Conservation (phyloP, 2,113 vertebrate genomes). For the Marmota flaviventris region DNA sequence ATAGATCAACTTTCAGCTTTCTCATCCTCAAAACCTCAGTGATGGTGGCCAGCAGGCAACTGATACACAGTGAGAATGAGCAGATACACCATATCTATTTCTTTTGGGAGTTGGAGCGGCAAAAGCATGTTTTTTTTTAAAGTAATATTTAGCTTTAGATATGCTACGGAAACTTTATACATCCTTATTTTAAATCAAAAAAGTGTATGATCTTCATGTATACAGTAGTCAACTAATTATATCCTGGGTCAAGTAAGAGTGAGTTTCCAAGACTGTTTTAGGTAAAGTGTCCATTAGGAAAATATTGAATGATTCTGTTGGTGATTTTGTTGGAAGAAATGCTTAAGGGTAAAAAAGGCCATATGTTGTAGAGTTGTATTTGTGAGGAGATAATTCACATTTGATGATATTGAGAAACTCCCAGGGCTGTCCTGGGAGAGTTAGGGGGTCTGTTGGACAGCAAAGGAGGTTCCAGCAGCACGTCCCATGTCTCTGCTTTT, state of each 20-base stretch:
- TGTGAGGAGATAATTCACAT: not conserved
- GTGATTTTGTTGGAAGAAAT: constrained; percentile 56
- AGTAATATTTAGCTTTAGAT: not conserved
- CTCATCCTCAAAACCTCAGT: no score
- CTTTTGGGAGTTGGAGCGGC: no score
- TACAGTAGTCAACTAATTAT: not conserved
- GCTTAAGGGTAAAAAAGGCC: not conserved
- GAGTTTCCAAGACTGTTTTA: not conserved
- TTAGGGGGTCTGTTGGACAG: not conserved
- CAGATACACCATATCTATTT: no score
- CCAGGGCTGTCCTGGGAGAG: not conserved
- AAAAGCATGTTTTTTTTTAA: not conserved
- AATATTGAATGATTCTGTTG: not conserved
- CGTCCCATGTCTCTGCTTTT: not conserved
- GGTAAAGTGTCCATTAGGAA: constrained; percentile 25
- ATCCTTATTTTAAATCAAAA: not conserved
- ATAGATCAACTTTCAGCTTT: no score
- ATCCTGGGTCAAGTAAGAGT: not conserved
- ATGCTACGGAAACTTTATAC: not conserved
- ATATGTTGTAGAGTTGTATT: not conserved
- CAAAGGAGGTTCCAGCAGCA: not conserved
- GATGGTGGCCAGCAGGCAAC: no score
- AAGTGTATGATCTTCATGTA: not conserved
- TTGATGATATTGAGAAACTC: not conserved
- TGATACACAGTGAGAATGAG: no score